A percentile compares a stretch with the other conserved stretches of the same genome.
These are phyloP conservation scores for Balaeniceps rex DNA, from an alignment of 2,113 vertebrate genomes.

Conservation along the genomic window DNA sequence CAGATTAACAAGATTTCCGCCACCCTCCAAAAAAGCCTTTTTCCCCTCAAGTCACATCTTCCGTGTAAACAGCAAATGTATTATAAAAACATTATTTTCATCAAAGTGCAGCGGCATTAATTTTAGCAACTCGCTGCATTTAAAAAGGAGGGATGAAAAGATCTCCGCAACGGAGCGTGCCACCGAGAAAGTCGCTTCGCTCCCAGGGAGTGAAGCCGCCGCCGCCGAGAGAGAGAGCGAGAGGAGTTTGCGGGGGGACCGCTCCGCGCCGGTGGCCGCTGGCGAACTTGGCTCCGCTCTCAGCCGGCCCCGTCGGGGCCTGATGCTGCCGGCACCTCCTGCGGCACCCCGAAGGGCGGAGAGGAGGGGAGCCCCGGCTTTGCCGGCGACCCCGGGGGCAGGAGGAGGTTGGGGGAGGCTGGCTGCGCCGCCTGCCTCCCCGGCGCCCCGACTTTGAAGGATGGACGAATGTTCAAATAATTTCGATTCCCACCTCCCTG, in stretches of 20 bases:
- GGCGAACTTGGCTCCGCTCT: neutral
- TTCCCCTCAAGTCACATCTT: slow-evolving; percentile 73
- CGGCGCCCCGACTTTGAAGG: neutral
- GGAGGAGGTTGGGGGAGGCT: neutral
- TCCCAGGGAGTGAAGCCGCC: neutral
- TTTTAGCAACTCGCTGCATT: slow-evolving; percentile 40
- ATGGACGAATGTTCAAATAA: neutral
- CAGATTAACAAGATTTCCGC: slow-evolving; percentile 76
- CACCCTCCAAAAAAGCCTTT: slow-evolving; percentile 70
- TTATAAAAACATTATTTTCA: slow-evolving; percentile 78
- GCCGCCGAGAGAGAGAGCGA: neutral
- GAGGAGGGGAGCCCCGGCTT: neutral
- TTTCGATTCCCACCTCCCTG: neutral
- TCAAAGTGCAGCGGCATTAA: slow-evolving; percentile 64
- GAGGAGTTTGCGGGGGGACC: neutral
- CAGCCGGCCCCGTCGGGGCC: neutral
- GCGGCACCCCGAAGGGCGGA: neutral
- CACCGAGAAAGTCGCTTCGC: neutral
- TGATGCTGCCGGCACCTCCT: neutral
- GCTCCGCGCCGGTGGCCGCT: neutral
- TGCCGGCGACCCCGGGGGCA: accelerated
- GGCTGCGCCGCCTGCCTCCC: neutral
- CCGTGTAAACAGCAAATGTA: slow-evolving; percentile 75
- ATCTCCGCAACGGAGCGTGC: neutral
- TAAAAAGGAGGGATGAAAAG: neutral